A percentile compares a stretch with the other conserved stretches of the same genome.
Evolutionary conservation across 2,888 invertebrate genomes (phyloP).

Genomic region (Agriopis marginaria): DNA sequence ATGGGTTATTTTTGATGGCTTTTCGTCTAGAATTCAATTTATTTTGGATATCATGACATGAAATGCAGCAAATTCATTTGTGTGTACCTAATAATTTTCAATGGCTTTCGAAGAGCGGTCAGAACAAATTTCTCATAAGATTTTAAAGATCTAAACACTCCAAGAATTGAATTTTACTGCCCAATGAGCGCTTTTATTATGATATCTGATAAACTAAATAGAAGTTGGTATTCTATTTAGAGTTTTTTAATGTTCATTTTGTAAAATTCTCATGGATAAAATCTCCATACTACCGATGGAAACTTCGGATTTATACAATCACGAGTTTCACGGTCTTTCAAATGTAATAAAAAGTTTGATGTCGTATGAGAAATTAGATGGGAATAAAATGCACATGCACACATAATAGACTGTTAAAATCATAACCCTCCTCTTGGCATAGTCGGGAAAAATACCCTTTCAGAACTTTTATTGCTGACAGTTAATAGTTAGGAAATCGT

Average conservation of each 20-base stretch:
- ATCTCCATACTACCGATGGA: conserved; percentile 1
- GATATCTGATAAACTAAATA: conserved; percentile 24
- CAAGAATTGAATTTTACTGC: conserved; percentile 14
- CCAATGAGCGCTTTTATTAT: conserved; percentile 12
- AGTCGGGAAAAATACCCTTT: too few relatives aligned
- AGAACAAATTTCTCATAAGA: conserved; percentile 8
- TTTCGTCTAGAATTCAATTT: conserved; percentile 33
- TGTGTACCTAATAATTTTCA: conserved; percentile 11
- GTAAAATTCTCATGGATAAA: conserved; percentile 20
- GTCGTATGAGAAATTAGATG: neutral
- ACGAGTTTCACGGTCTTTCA: neutral
- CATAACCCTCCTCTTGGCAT: too few relatives aligned
- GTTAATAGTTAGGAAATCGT: too few relatives aligned
- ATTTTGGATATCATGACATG: conserved; percentile 12
- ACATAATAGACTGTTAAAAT: too few relatives aligned
- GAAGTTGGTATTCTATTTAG: conserved; percentile 18
- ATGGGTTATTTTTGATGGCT: conserved; percentile 37
- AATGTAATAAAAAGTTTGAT: conserved; percentile 1
- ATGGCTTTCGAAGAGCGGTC: conserved; percentile 7
- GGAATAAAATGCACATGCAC: too few relatives aligned
- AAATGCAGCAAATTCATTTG: conserved; percentile 28
- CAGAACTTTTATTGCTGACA: too few relatives aligned
- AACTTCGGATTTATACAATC: conserved; percentile 1
- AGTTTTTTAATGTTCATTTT: conserved; percentile 18
- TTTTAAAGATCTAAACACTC: conserved; percentile 17